Conservation (phyloP, 2,797 vertebrate species). For the Hozukius guyotensis region DNA sequence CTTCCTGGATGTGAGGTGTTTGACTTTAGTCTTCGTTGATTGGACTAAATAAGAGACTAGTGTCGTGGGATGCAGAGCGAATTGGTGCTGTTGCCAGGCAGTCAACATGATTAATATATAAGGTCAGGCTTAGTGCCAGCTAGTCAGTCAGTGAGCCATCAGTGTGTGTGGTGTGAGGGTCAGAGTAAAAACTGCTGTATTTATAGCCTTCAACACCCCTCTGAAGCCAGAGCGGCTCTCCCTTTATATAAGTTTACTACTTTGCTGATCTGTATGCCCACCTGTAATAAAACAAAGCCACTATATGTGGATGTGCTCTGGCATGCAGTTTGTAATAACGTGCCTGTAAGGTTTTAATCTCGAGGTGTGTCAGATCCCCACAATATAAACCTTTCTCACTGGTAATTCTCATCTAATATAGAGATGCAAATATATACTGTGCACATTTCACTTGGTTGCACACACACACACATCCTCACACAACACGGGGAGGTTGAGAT, state of each 20-base stretch:
- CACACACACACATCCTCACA: not conserved
- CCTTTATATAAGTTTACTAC: constrained; percentile 3
- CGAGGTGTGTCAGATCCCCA: not conserved
- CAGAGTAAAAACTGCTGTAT: constrained; percentile 15
- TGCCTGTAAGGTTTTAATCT: not conserved
- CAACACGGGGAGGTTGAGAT: constrained; percentile 11
- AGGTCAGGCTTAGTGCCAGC: constrained; percentile 21
- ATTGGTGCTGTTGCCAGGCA: constrained; percentile 16
- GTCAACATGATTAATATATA: constrained; percentile 34
- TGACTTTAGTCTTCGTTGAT: not conserved
- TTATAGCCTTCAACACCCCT: constrained; percentile 2
- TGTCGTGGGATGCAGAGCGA: not conserved
- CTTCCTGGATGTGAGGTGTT: not conserved
- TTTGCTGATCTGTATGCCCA: constrained; percentile 1
- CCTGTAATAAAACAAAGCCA: constrained; percentile 19
- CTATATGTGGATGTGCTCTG: not conserved
- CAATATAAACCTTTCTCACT: not conserved
- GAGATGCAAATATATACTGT: not conserved
- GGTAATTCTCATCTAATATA: not conserved
- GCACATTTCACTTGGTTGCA: not conserved
- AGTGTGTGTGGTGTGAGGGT: constrained; percentile 11
- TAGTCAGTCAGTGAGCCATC: constrained; percentile 28
- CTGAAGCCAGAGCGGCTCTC: not conserved
- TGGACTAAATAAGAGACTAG: not conserved
- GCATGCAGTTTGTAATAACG: not conserved